Evolutionary conservation across 2,888 invertebrate genomes (phyloP).

Genomic region (Phalangium opilio): DNA sequence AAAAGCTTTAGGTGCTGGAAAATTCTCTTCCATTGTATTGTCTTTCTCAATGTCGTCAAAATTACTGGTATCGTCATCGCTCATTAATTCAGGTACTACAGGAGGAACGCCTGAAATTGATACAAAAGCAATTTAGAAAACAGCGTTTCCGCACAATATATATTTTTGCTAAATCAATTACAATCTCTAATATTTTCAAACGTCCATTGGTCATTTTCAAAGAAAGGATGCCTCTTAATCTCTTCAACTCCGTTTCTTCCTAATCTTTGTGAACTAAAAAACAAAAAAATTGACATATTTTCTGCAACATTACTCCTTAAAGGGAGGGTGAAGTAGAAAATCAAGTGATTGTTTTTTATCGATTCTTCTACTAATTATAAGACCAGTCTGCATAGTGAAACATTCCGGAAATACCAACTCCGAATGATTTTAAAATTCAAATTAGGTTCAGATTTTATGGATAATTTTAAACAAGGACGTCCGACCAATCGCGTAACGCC

Average conservation of each 20-base stretch:
- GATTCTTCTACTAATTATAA: too few relatives aligned
- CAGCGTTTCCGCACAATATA: background rate
- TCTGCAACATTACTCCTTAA: background rate
- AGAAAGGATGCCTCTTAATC: slow-evolving; percentile 87
- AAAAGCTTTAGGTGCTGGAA: slow-evolving; percentile 92
- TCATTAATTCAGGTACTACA: slow-evolving; percentile 82
- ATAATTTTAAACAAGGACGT: too few relatives aligned
- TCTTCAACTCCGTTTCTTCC: slow-evolving; percentile 86
- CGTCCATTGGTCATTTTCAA: slow-evolving; percentile 92
- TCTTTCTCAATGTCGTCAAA: slow-evolving; percentile 96
- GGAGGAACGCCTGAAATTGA: slow-evolving; percentile 54
- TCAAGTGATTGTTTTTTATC: too few relatives aligned
- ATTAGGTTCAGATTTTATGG: too few relatives aligned
- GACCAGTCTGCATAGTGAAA: too few relatives aligned
- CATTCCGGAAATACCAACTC: too few relatives aligned
- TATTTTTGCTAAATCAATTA: slow-evolving; percentile 24
- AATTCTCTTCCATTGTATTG: slow-evolving; percentile 72
- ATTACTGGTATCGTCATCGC: slow-evolving; percentile 96
- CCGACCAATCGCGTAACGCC: too few relatives aligned
- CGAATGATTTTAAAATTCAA: too few relatives aligned
- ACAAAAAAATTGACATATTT: background rate
- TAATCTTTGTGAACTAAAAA: slow-evolving; percentile 50
- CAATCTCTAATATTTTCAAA: slow-evolving; percentile 89
- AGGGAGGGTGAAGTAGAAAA: background rate
- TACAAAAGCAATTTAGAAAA: background rate